Base-by-base conservation (phyloP, 2,888 invertebrate genomes). In the Schizotus pectinicornis region DNA sequence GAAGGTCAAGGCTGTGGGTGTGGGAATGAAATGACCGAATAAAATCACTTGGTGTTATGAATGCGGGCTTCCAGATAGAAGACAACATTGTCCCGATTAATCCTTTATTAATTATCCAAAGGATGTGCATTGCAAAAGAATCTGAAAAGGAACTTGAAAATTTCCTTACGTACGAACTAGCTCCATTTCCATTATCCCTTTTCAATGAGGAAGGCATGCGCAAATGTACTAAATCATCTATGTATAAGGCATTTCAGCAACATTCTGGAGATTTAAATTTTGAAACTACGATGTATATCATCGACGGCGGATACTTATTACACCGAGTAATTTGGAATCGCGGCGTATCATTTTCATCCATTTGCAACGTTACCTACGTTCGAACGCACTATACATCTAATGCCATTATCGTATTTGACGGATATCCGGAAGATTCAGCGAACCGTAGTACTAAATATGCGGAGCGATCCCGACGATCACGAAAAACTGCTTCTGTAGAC, bases 281-380 rank as follows among this genome's bases (percentile, higher is more conserved):
- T 54, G 50, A 51, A 59, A 38, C 59, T 38, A 39, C 56, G 33
- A 62, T 61, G 41, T 59, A 67, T 58, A 55, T 69, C 37, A 58
- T 71, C 45, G 68, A 70, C 42, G 69, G 66, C 56, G 70, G 65
- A 57, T 67, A 59, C 51, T 54, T 71, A 46, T 56, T 71, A 43
- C 69, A 67, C 38, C 37, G 61, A 62, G 68, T 70, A 38, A 48
- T 67, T 48, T 71, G 68, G 68, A 47, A 63, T 49, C 55, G 52
- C 47, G 59, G 53, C 52, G 59, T 67, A 35, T 56, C 49, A 38
- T 63, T 67, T 59, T 45, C 54, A 54, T 58, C 51, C 41, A 69
- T 71, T 56, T 66, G 63, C 51, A 54, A 47, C 46, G 58, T 72
- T 12, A 14, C 33, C 31, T 68, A 60, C 58, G 64, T 72, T 42